Evolutionary conservation across 2,113 vertebrate genomes (phyloP).

Genomic region (Lucifuga dentata): DNA sequence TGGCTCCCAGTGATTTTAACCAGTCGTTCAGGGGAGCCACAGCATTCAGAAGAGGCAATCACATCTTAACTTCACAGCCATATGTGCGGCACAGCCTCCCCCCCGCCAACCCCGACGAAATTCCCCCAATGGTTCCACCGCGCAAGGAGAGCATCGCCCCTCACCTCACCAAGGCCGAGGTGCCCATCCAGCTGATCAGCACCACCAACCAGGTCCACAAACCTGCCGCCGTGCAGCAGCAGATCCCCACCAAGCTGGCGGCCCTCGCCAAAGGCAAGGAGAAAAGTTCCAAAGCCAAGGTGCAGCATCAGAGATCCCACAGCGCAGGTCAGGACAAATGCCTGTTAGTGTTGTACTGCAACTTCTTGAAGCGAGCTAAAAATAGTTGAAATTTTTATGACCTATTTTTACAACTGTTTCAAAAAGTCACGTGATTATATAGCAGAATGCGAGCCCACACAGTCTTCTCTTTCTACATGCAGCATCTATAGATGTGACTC

Average conservation of each 20-base stretch:
- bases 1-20: constrained; percentile 50
- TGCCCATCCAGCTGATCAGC: constrained; percentile 90
- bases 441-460: neutral
- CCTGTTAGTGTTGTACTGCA: no score
- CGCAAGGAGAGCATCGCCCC: constrained; percentile 85
- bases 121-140: constrained; percentile 80
- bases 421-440: neutral
- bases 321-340: constrained; percentile 84
- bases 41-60: constrained; percentile 47
- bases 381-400: no score
- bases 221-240: constrained; percentile 86
- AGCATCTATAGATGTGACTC: constrained; percentile 88
- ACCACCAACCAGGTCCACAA: constrained; percentile 91
- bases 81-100: constrained; percentile 16
- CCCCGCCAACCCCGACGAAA: constrained; percentile 71
- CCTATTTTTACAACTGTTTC: neutral
- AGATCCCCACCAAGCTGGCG: constrained; percentile 94
- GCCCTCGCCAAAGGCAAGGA: constrained; percentile 87
- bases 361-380: no score
- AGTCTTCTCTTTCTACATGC: constrained; percentile 3
- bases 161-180: constrained; percentile 78
- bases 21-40: constrained; percentile 84
- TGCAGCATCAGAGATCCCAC: constrained; percentile 87
- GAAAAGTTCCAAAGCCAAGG: constrained; percentile 81
- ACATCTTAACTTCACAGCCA: constrained; percentile 36